Evolutionary conservation across 2,113 vertebrate genomes (phyloP).

Genomic region (Lasiurus cinereus): DNA sequence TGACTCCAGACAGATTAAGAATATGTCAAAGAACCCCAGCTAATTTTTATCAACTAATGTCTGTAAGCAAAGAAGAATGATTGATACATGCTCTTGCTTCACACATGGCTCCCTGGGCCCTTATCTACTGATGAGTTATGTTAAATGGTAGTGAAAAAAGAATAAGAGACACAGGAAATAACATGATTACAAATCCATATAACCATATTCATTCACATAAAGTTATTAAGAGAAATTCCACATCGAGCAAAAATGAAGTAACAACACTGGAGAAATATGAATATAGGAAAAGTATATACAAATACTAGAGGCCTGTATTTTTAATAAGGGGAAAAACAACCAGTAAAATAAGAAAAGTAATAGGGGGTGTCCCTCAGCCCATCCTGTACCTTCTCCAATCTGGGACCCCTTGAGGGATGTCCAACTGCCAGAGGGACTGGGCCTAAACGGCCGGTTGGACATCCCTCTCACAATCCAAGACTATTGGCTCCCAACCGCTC

Average conservation of each 20-base stretch:
- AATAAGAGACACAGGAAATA: background rate
- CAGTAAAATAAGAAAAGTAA: too few species aligned
- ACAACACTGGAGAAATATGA: background rate
- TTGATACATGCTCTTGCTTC: background rate
- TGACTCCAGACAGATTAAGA: background rate
- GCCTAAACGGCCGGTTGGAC: too few species aligned
- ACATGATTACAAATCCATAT: accelerated
- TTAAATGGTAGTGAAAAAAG: background rate
- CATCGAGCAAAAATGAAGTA: background rate
- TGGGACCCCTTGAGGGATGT: too few species aligned
- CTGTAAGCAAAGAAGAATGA: background rate
- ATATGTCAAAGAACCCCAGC: background rate
- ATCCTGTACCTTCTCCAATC: too few species aligned
- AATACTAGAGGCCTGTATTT: background rate
- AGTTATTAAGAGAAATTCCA: background rate
- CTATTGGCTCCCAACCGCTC: too few species aligned
- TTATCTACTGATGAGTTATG: background rate
- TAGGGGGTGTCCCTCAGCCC: too few species aligned
- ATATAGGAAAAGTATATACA: background rate
- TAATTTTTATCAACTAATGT: background rate
- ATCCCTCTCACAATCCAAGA: too few species aligned
- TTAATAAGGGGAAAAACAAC: too few species aligned
- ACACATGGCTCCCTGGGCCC: too few species aligned
- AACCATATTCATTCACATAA: background rate
- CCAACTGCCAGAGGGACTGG: too few species aligned